These are phyloP conservation scores for Megalops atlanticus DNA, from an alignment of 2,113 vertebrate species.

Conservation along the genomic window DNA sequence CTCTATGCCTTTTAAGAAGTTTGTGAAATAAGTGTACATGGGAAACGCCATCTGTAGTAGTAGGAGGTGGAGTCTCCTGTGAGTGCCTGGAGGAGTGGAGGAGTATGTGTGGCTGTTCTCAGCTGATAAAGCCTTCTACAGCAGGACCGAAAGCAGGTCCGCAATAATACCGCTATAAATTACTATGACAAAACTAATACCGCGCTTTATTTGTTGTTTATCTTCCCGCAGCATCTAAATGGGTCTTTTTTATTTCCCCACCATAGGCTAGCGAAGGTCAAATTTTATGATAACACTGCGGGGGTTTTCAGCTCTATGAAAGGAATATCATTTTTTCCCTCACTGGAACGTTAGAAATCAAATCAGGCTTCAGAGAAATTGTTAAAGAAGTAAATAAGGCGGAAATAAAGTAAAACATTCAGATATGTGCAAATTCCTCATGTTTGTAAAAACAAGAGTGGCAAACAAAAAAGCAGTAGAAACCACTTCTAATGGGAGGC, in stretches of 20 bases:
- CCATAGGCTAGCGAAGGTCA: conserved; percentile 39
- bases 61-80: not conserved
- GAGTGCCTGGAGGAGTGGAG: not conserved
- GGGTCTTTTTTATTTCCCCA: conserved; percentile 28
- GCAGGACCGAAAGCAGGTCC: not conserved
- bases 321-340: not conserved
- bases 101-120: not conserved
- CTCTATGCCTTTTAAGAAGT: not conserved
- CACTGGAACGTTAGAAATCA: not conserved
- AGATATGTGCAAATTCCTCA: conserved; percentile 9
- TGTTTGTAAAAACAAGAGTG: conserved; percentile 5
- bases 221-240: conserved; percentile 43
- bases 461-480: not conserved
- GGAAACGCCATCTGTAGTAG: not conserved
- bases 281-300: conserved; percentile 24
- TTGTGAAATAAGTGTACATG: not conserved
- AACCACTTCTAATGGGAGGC: not conserved
- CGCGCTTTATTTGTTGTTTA: conserved; percentile 36
- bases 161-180: conserved; percentile 38
- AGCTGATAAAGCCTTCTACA: not conserved
- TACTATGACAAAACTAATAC: conserved; percentile 38
- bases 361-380: conserved; percentile 4
- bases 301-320: not conserved
- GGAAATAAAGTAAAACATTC: conserved; percentile 21
- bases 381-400: not conserved